Base-by-base conservation (phyloP, 2,888 invertebrate species). In the Sthenelais limicola region DNA sequence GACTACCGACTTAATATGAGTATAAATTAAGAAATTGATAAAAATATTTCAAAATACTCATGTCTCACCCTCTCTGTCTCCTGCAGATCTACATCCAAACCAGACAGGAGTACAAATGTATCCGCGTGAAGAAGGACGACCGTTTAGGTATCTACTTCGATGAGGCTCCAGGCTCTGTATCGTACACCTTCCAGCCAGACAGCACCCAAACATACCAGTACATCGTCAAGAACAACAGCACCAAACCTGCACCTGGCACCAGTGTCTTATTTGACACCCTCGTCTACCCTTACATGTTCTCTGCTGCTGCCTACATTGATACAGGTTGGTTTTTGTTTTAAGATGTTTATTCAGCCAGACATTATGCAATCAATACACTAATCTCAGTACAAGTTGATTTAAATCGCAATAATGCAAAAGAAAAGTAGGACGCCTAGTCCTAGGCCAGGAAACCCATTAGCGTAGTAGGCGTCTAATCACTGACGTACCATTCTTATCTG, bases 81-180 rank as follows among this genome's bases (percentile, higher is more conserved):
- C 24, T 52, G n/a, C 56, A 70, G 72, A 30, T 72, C 1, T 72
- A 72, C 66, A 72, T 72, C 33, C 72, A 72, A 51, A 72, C 66
- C 12, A 35, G 67, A n/a, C 38, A 32, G 33, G 66, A 52, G 24
- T 28, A 24, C n/a, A 48, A 21, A 5, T 72, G 72, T 26, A 33
- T 51, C 26, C 9, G 7, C 38, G 72, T 72, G 30, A 15, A 49
- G 43, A 15, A 26, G 2, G 49, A 35, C 24, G 72, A 72, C 67
- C 49, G 72, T 28, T 24, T 72, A n/a, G 72, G 72, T 2, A 24
- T 72, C 5, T 72, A 67, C 49, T 67, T 52, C 33, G 30, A 24
- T 12, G 15, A 49, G 52, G 24, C 21, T 2, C 49, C 51, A 12
- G 72, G 72, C 1, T 47, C 72, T 1, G 72, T 72, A 26, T 28